Evolutionary conservation across 1,140 invertebrate species (phyloP), one percentile per base, ranked within the genome.

Genomic region (Proctacanthus coquilletti): DNA sequence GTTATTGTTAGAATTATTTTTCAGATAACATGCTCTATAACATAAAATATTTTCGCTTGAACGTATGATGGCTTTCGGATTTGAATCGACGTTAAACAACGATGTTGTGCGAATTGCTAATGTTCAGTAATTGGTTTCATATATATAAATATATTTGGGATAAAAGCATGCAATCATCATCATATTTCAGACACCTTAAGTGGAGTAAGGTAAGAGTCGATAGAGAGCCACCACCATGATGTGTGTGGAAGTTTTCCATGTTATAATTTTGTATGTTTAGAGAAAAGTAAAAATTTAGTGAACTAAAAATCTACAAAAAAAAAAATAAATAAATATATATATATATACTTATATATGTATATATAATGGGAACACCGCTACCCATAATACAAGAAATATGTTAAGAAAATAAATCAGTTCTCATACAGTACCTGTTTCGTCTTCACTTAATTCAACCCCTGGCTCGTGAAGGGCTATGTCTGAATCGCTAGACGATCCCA

Each of bases 391-490:
- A 25, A 14, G 18, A 36, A 31, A 29, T 25, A 14, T 29, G n/a
- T n/a, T n/a, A n/a, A n/a, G n/a, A n/a, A n/a, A n/a, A n/a, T n/a
- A n/a, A n/a, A n/a, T 2, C 27, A 15, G 38, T 21, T 21, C 6
- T 34, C 18, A 30, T 36, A 17, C 14, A 11, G 18, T 13, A 29
- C 42, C 20, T 36, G 11, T 36, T 9, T 59, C 56, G 39, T 55
- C 53, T 18, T 60, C 58, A 41, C 60, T 62, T 25, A 60, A 43
- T 46, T 60, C 59, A 10, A 49, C 51, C 20, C 59, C 59, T 25
- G 51, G 70, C 58, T 74, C 72, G 53, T 74, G 72, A 21, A 74
- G 60, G 40, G 72, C 72, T 21, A 75, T 64, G 49, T 75, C 72
- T 10, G 71, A 73, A 18, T 70, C 71, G 49, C 71, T 73, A 36